Evolutionary conservation across 1,140 invertebrate species (phyloP), one percentile per base, ranked within the genome.

Genomic region (fruit fly (Drosophila melanogaster)): DNA sequence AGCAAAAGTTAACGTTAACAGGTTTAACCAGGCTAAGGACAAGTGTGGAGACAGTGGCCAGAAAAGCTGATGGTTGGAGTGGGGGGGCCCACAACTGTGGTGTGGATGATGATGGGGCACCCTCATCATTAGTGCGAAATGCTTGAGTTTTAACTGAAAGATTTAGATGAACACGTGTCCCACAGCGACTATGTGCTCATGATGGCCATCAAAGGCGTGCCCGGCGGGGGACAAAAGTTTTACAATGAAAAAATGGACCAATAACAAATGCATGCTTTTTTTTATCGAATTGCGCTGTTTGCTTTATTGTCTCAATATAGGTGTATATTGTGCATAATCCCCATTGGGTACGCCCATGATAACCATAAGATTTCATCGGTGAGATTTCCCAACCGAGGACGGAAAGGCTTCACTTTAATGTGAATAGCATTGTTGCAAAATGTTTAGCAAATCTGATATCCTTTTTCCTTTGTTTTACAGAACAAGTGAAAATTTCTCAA

Each of bases 21-120:
- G 81, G 83, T 85, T 85, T 85, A 87, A 87, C 81, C 81, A 81
- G 70, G 81, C 81, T 86, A 81, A 85, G 78, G 81, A 85, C 81
- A 84, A 77, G 61, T 67, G 77, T 57, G 62, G 71, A 80, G 75
- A 77, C 72, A 86, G 72, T 77, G 73, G 56, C 62, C 65, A 70
- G 57, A 38, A 58, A 5, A 22, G 53, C 35, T 15, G 41, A 24
- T 26, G 15, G 33, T 2, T 22, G 7, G 26, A 15, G 26, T 17
- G 6, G 35, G 37, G 11, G 40, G 11, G 4, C 38, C 37, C 14
- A 50, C 30, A 35, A 22, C 46, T 60, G 67, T 67, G 71, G 59
- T 74, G 59, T 33, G 43, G 50, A 55, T 74, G 70, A 38, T 47
- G 70, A 74, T 61, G 40, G 50, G 43, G 50, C 49, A 40, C 54